phyloP scores from a whole-genome alignment of 2,888 invertebrate species.

The Cordylochernes scorpioides region DNA sequence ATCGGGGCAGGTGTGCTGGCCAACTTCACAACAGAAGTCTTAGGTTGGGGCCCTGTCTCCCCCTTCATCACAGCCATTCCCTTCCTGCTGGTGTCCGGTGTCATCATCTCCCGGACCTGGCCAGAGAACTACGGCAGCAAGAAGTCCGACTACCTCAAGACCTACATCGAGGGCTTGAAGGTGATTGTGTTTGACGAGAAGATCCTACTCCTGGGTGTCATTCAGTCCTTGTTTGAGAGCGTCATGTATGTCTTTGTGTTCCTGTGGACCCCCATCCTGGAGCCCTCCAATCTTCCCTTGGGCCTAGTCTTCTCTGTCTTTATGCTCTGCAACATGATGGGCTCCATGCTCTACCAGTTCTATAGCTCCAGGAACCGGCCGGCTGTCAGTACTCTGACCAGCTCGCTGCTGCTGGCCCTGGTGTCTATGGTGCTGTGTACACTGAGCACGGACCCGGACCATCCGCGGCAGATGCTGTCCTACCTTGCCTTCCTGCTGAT shows the following conservation, averaged over 20 bases:
- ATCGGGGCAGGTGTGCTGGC: slow-evolving; percentile 30
- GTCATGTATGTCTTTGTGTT: slow-evolving; percentile 33
- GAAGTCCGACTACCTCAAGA: slow-evolving; percentile 18
- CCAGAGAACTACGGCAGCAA: slow-evolving; percentile 30
- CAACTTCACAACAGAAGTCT: slow-evolving; percentile 26
- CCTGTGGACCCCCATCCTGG: slow-evolving; percentile 32
- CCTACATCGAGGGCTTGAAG: slow-evolving; percentile 24
- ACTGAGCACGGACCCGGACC: slow-evolving; percentile 19
- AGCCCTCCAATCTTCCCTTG: slow-evolving; percentile 25
- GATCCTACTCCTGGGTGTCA: slow-evolving; percentile 25
- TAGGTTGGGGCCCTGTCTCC: slow-evolving; percentile 28
- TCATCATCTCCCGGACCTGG: slow-evolving; percentile 28
- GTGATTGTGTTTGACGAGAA: slow-evolving; percentile 22
- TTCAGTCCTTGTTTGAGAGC: slow-evolving; percentile 28
- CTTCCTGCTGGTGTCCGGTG: slow-evolving; percentile 27
- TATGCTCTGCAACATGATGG: slow-evolving; percentile 32
- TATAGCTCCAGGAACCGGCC: slow-evolving; percentile 18
- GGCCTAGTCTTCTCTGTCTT: slow-evolving; percentile 32
- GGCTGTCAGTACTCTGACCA: slow-evolving; percentile 17
- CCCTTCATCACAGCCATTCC: slow-evolving; percentile 34
- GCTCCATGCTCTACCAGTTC: slow-evolving; percentile 28
- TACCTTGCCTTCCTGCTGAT: slow-evolving; percentile 27
- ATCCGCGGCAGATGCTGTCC: slow-evolving; percentile 18
- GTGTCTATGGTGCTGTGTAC: slow-evolving; percentile 20
- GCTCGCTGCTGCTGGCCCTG: slow-evolving; percentile 19